Evolutionary conservation across 2,888 invertebrate genomes (phyloP).

Genomic region (Ophioninae sp.): DNA sequence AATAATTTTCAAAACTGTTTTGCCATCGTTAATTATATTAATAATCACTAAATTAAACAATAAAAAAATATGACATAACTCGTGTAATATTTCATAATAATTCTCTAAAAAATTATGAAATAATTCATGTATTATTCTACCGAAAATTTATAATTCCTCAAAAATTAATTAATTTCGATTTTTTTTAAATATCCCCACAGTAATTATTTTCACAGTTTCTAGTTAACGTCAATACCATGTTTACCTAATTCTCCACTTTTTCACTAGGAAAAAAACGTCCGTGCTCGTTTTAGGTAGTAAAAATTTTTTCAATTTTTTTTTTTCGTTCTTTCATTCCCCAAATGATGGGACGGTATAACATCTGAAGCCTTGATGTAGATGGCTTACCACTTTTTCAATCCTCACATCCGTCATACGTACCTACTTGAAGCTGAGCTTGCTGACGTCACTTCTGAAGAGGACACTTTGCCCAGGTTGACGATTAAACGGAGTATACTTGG

Average conservation of each 20-base stretch:
- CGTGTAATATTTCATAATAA: no score
- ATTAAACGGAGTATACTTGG: slow-evolving; percentile 35
- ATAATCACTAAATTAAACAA: no score
- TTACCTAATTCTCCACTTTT: not conserved
- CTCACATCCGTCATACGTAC: slow-evolving; percentile 20
- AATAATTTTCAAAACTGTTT: no score
- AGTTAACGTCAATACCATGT: not conserved
- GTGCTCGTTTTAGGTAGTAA: not conserved
- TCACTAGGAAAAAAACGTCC: not conserved
- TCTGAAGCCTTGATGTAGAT: not conserved
- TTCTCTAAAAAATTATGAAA: no score
- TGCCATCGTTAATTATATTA: no score
- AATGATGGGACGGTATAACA: not conserved
- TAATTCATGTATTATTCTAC: no score
- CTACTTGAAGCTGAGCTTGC: slow-evolving; percentile 25
- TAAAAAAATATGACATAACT: no score
- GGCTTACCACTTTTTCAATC: slow-evolving; percentile 6
- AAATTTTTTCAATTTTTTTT: not conserved
- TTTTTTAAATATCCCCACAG: no score
- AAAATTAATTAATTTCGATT: no score
- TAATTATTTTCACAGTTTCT: no score
- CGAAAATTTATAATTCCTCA: no score
- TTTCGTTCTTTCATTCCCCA: not conserved
- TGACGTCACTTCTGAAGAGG: slow-evolving; percentile 46
- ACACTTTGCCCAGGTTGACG: slow-evolving; percentile 32